Evolutionary conservation across 2,797 vertebrate species (phyloP).

Genomic region (Sebastiscus albofasciatus): DNA sequence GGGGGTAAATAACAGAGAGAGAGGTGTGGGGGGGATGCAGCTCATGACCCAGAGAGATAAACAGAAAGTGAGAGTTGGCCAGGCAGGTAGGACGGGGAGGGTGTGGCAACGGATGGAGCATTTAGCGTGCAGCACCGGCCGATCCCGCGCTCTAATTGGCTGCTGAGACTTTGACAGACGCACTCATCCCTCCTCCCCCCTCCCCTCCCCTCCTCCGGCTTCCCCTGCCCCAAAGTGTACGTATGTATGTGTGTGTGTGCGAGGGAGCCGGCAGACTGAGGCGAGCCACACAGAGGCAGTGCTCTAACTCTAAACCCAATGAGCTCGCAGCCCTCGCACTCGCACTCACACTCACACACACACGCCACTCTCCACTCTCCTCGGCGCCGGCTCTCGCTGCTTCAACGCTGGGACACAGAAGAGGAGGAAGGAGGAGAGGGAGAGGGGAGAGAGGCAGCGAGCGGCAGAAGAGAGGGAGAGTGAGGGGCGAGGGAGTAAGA

Average conservation of each 20-base stretch:
- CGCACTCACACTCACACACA: conserved; percentile 39
- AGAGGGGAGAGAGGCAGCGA: conserved; percentile 59
- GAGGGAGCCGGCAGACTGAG: conserved; percentile 66
- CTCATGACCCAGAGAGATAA: conserved; percentile 58
- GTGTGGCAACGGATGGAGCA: conserved; percentile 40
- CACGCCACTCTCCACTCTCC: conserved; percentile 20
- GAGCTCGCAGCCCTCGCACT: conserved; percentile 75
- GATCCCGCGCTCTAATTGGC: conserved; percentile 72
- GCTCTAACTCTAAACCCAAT: conserved; percentile 80
- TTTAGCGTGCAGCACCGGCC: conserved; percentile 21
- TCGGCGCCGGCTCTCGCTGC: conserved; percentile 61
- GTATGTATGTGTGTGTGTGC: conserved; percentile 50
- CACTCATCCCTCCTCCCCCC: conserved; percentile 54
- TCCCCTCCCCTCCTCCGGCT: conserved; percentile 15
- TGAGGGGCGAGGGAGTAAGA: conserved; percentile 57
- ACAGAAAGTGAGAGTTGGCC: conserved; percentile 51
- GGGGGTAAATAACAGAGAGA: conserved; percentile 44
- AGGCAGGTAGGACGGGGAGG: conserved; percentile 54
- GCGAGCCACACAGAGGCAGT: conserved; percentile 76
- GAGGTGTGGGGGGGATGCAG: not conserved
- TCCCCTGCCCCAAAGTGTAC: conserved; percentile 60
- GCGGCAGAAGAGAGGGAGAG: conserved; percentile 68
- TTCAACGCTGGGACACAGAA: conserved; percentile 77
- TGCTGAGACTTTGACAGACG: conserved; percentile 67
- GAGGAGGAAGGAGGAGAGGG: conserved; percentile 45